A percentile compares a stretch with the other conserved stretches of the same genome.
phyloP scores from a whole-genome alignment of 2,888 invertebrate genomes.

The Drosophila heteroneura region DNA sequence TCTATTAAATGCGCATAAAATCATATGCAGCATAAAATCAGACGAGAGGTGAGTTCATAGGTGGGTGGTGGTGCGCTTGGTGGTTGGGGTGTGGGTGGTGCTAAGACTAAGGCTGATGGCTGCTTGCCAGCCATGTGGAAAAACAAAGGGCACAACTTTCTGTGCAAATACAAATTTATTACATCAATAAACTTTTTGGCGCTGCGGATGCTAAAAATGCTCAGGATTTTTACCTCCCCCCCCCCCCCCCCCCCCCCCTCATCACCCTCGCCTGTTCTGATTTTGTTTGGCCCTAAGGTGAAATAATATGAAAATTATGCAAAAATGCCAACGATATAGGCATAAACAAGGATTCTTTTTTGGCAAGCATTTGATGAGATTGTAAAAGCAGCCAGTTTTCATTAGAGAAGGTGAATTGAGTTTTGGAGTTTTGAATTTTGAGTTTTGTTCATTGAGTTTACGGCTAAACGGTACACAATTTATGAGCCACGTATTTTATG shows the following conservation, averaged over 20 bases:
- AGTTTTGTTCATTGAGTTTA: constrained; percentile 37
- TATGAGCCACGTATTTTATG: constrained; percentile 39
- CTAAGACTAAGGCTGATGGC: constrained; percentile 34
- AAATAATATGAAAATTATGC: constrained; percentile 81
- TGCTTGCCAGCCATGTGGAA: constrained; percentile 67
- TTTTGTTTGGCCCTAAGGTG: constrained; percentile 70
- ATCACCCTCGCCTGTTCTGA: neutral
- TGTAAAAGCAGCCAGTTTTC: constrained; percentile 60
- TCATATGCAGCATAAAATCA: constrained; percentile 54
- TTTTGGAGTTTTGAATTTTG: constrained; percentile 29
- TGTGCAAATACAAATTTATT: constrained; percentile 76
- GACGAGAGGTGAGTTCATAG: constrained; percentile 21
- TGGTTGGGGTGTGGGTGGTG: constrained; percentile 11
- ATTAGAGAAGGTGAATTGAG: constrained; percentile 72
- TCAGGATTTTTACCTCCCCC: neutral
- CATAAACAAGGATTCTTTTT: constrained; percentile 61
- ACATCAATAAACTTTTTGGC: constrained; percentile 68
- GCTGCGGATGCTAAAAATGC: constrained; percentile 20
- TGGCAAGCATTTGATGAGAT: constrained; percentile 66
- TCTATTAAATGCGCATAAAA: constrained; percentile 72
- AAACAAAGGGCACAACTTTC: constrained; percentile 70
- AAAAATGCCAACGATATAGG: constrained; percentile 42
- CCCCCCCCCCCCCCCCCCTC: neutral
- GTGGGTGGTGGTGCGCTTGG: neutral
- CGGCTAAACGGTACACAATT: constrained; percentile 25